Percentiles rank a stretch among this genome's conserved stretches.
Evolutionary conservation across 2,888 invertebrate genomes (phyloP).

Genomic region (Altica lythri): DNA sequence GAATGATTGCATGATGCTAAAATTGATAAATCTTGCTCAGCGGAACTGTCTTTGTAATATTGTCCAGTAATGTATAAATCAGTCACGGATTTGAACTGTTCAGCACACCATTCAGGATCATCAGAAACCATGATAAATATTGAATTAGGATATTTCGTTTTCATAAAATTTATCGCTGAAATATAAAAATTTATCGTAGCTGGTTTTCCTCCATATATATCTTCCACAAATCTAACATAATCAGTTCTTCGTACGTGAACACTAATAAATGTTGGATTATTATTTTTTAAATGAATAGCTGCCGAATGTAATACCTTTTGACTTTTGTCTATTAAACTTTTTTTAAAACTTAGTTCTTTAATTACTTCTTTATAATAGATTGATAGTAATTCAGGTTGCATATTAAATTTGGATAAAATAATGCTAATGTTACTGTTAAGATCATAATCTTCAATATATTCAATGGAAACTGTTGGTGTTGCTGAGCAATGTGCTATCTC

Average conservation of each 20-base stretch:
- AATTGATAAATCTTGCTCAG: constrained; percentile 58
- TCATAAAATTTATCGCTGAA: constrained; percentile 57
- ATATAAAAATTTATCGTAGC: constrained; percentile 55
- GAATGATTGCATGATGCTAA: constrained; percentile 61
- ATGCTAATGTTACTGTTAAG: constrained; percentile 64
- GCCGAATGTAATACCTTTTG: constrained; percentile 46
- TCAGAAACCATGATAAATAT: constrained; percentile 59
- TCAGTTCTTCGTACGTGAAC: constrained; percentile 64
- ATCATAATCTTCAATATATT: constrained; percentile 61
- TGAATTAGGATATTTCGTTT: constrained; percentile 53
- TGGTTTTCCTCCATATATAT: constrained; percentile 57
- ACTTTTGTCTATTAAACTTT: constrained; percentile 57
- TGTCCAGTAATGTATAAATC: constrained; percentile 57
- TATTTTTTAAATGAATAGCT: constrained; percentile 22
- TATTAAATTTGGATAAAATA: constrained; percentile 61
- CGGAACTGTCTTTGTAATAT: constrained; percentile 49
- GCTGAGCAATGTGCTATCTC: constrained; percentile 62
- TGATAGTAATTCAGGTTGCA: constrained; percentile 61
- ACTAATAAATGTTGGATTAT: constrained; percentile 57
- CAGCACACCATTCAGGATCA: constrained; percentile 58
- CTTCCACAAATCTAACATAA: constrained; percentile 61
- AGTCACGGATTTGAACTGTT: constrained; percentile 49
- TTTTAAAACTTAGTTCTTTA: constrained; percentile 62
- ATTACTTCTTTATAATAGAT: constrained; percentile 63
- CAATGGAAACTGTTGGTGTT: constrained; percentile 49